Evolutionary conservation across 2,888 invertebrate genomes (phyloP), one percentile per base, ranked within the genome.

Genomic region (Dendrolimus pini): DNA sequence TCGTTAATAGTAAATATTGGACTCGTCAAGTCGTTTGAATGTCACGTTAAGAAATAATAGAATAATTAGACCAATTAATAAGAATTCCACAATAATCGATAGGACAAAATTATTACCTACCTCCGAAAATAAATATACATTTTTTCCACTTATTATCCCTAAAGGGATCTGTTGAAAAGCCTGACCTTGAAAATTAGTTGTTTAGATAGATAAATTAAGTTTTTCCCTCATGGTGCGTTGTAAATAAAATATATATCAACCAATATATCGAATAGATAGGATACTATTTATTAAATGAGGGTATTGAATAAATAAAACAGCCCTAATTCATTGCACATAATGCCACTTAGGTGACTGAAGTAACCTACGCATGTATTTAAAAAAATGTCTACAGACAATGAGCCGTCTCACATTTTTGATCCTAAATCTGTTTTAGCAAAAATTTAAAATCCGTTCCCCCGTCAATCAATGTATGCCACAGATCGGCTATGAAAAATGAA

Each of bases 111-210:
- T 64, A 73, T 61, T 68, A 83, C 82, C 89, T 89, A 89, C 89
- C 89, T 89, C 89, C 80, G 78, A 71, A 79, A 74, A 6, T 30
- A 30, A 30, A 30, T 30, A 30, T 30, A 30, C 30, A 30, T 77
- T 73, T 75, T 71, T 75, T 73, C 59, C 64, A 71, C 68, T 71
- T 68, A 62, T 69, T 68, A 70, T 65, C 64, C 77, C 74, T 62
- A 62, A 60, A 71, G 82, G 83, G 81, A 81, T 70, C 75, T 83
- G 85, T 89, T 89, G 88, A 89, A 87, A 88, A 83, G 77, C 83
- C 82, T 85, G 85, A 83, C 72, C 61, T 81, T 74, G 67, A 71
- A 71, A 71, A 70, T 67, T 70, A 68, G 65, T 69, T 67, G 65
- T 65, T 70, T 72, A 67, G 65, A 68, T 75, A 74, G 63, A 69